Conservation (phyloP, 2,797 vertebrate species). For the Xenopus petersii region DNA sequence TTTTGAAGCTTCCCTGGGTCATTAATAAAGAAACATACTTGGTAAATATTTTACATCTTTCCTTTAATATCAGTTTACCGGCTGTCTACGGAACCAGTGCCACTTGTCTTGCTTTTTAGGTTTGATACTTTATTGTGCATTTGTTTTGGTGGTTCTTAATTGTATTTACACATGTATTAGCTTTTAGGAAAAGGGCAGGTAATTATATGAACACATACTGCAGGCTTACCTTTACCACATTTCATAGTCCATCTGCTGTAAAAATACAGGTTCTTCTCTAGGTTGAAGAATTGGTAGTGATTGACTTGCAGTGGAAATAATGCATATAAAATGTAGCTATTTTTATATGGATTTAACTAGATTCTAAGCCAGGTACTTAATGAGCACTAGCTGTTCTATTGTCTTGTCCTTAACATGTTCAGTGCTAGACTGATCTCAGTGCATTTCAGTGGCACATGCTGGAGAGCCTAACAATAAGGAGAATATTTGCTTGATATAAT, state of each 20-base stretch:
- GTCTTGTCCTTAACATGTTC: constrained; percentile 4
- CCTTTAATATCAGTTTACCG: constrained; percentile 53
- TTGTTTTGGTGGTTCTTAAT: neutral
- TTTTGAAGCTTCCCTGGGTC: constrained; percentile 45
- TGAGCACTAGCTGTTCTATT: constrained; percentile 34
- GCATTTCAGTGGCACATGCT: neutral
- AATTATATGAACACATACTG: no score
- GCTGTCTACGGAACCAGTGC: constrained; percentile 12
- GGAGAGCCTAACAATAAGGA: no score
- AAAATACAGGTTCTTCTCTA: no score
- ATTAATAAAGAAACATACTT: constrained; percentile 63
- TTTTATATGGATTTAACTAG: neutral
- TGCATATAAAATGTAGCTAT: constrained; percentile 4
- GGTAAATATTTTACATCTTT: constrained; percentile 64
- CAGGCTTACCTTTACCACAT: no score
- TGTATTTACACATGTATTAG: neutral
- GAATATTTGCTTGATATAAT: no score
- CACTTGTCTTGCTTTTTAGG: neutral
- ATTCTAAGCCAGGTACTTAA: constrained; percentile 18
- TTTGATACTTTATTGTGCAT: neutral
- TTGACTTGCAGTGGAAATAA: neutral
- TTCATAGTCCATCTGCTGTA: neutral
- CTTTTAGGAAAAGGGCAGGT: no score
- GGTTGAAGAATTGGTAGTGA: no score
- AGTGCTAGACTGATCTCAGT: constrained; percentile 9